Evolutionary conservation across 2,113 vertebrate genomes (phyloP).

Genomic region (Otolemur garnettii): DNA sequence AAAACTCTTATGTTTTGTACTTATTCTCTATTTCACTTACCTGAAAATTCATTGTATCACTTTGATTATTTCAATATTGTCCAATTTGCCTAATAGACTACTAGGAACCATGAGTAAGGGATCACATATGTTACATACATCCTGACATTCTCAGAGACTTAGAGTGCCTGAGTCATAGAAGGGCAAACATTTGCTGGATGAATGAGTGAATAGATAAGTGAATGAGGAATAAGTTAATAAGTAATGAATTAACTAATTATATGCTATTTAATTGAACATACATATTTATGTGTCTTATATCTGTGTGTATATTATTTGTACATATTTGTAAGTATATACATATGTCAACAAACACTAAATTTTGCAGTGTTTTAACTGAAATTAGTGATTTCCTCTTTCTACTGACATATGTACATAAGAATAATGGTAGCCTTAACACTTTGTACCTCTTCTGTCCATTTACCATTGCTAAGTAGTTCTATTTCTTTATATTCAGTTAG

Average conservation of each 20-base stretch:
- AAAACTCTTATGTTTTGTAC: background rate
- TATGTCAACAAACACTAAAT: background rate
- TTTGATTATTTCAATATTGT: background rate
- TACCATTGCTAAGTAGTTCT: background rate
- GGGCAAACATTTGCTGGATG: background rate
- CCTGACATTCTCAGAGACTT: background rate
- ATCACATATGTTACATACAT: background rate
- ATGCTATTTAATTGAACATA: background rate
- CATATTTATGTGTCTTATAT: background rate
- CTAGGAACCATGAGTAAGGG: background rate
- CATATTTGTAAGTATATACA: background rate
- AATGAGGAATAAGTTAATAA: background rate
- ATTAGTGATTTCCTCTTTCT: background rate
- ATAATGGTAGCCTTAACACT: background rate
- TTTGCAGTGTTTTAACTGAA: constrained; percentile 13
- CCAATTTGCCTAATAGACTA: background rate
- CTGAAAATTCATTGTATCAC: background rate
- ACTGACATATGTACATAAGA: background rate
- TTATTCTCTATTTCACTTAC: background rate
- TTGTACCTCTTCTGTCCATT: background rate
- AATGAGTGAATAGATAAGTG: too few species aligned
- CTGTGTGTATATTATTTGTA: background rate
- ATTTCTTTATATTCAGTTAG: constrained; percentile 8
- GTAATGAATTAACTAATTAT: background rate
- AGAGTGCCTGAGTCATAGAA: background rate